These are phyloP conservation scores for Protomyctophum bolini DNA, from an alignment of 2,113 vertebrate species.

Conservation along the genomic window DNA sequence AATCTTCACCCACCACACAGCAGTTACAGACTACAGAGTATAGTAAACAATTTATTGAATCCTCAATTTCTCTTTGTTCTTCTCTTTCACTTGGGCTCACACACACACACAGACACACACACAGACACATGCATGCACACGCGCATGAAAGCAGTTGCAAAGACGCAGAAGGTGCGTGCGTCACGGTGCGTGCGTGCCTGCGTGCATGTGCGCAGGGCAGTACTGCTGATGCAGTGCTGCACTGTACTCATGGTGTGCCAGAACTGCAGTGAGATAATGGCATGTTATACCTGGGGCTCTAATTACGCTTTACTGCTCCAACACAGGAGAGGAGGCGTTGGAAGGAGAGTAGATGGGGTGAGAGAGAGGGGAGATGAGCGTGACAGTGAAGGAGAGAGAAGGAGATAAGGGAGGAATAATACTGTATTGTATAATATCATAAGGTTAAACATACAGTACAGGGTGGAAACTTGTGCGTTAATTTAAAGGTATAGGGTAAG, in stretches of 20 bases:
- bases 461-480: too few species aligned
- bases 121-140: background rate
- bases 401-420: background rate
- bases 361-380: conserved; percentile 29
- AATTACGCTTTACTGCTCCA: conserved; percentile 69
- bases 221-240: conserved; percentile 63
- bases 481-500: too few species aligned
- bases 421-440: too few species aligned
- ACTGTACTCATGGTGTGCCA: conserved; percentile 64
- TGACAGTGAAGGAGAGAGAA: conserved; percentile 25
- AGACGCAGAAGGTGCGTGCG: conserved; percentile 19
- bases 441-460: too few species aligned
- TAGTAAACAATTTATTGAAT: background rate
- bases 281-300: conserved; percentile 72
- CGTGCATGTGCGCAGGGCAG: conserved; percentile 15
- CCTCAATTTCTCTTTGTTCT: conserved; percentile 4
- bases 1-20: too few species aligned
- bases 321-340: conserved; percentile 26
- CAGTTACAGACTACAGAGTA: too few species aligned
- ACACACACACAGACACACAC: conserved; percentile 13
- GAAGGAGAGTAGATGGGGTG: conserved; percentile 28
- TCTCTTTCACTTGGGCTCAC: conserved; percentile 17
- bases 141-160: conserved; percentile 17
- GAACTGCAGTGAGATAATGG: conserved; percentile 68
- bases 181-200: too few species aligned